Evolutionary conservation across 2,113 vertebrate species (phyloP).

Genomic region (Otus sunia): DNA sequence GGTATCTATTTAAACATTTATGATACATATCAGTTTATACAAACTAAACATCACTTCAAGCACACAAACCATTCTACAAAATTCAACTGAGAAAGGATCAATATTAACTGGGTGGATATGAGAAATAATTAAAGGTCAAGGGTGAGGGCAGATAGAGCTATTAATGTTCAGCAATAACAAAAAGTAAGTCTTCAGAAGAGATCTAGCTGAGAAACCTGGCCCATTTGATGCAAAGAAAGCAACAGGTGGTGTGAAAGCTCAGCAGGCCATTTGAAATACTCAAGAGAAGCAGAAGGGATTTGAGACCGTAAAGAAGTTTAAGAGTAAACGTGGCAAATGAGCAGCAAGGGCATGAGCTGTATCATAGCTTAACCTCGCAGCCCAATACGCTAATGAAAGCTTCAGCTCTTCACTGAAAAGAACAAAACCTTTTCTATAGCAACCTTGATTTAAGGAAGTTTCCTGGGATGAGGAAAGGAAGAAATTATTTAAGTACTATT

Average conservation of each 20-base stretch:
- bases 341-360: background rate
- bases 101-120: background rate
- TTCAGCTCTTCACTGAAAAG: background rate
- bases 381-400: background rate
- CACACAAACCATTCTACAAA: background rate
- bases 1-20: background rate
- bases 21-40: background rate
- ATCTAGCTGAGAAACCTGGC: background rate
- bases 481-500: background rate
- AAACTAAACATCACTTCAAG: background rate
- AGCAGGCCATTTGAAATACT: background rate
- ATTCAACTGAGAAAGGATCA: background rate
- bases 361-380: background rate
- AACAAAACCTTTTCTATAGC: background rate
- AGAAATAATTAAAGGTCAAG: conserved; percentile 6
- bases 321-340: background rate
- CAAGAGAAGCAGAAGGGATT: background rate
- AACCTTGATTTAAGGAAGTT: background rate
- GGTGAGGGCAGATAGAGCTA: background rate
- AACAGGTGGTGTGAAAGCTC: background rate
- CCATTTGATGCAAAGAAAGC: background rate
- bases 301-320: background rate
- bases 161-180: background rate
- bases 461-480: background rate
- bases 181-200: background rate